Evolutionary conservation across 1,140 invertebrate genomes (phyloP), one percentile per base, ranked within the genome.

Genomic region (Brachionus rotundiformis): DNA sequence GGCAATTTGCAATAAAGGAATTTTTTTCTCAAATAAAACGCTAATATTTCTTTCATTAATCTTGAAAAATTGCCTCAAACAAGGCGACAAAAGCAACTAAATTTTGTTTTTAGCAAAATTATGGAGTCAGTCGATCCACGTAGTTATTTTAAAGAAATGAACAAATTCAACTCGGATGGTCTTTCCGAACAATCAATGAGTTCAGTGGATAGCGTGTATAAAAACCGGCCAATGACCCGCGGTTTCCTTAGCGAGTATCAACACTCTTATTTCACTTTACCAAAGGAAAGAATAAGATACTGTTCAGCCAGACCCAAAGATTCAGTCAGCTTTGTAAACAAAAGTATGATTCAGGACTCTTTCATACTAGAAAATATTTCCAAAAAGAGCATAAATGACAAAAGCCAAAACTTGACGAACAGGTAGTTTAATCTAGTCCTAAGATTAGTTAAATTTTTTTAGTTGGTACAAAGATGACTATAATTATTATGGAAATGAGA

Each of bases 221-320:
- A 73, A 44, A 73, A 73, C 36, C 16, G 36, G 11, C 39, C 68
- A 44, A 73, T 73, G 68, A 19, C 68, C 8, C 36, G 41, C 11
- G 76, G 76, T 13, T 79, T 63, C 19, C 27, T 79, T 11, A 79
- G 76, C 47, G 76, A 79, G 31, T 79, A 79, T 63, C 76, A 79
- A 25, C 76, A 79, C 31, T 54, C 76, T 19, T 79, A 27, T 63
- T 79, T 79, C 27, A 59, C 19, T 27, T 16, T 16, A 8, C 44
- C 76, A 41, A 79, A 59, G 11, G 47, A 54, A 39, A 79, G 47
- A 36, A 54, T 29, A 33, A 54, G 29, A 59, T 33, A 39, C 25
- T 27, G 19, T 27, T 59, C 47, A 59, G 59, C 29, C 2, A 79
- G 47, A 54, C 76, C 68, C 13, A 73, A 44, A 36, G 76, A 79